Conservation (phyloP, 1,140 invertebrate genomes). For the Schlechtendalia chinensis region DNA sequence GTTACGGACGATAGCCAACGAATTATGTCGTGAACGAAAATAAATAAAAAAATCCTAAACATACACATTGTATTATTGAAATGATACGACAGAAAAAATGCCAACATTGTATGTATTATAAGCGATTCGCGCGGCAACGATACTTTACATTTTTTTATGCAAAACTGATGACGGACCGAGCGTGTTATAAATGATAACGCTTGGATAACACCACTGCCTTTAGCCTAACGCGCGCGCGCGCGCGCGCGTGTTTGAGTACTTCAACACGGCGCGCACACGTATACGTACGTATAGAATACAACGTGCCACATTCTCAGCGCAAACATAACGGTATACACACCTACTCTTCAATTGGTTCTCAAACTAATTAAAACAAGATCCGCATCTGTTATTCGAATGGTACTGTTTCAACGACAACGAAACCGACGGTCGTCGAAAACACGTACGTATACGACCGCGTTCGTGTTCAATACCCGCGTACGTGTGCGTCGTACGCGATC, state of each 20-base stretch:
- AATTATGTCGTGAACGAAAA: too few relatives aligned
- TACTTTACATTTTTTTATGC: neutral
- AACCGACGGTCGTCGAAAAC: too few relatives aligned
- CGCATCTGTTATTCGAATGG: neutral
- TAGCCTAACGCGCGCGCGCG: neutral
- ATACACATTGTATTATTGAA: too few relatives aligned
- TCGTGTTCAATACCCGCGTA: too few relatives aligned
- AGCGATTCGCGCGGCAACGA: neutral
- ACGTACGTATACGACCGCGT: too few relatives aligned
- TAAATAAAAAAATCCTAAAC: too few relatives aligned
- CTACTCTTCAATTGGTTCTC: conserved; percentile 49
- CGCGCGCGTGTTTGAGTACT: neutral
- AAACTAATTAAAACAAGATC: conserved; percentile 38
- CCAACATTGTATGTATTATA: neutral
- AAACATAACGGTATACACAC: conserved; percentile 49
- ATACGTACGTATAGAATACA: neutral
- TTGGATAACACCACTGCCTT: conserved; percentile 5
- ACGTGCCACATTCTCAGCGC: conserved; percentile 48
- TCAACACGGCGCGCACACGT: conserved; percentile 3
- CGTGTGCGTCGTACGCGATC: too few relatives aligned
- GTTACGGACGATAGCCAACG: neutral
- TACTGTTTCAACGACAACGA: too few relatives aligned
- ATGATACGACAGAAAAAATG: neutral
- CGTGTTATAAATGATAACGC: conserved; percentile 20
- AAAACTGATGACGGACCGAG: neutral